Evolutionary conservation across 2,113 vertebrate genomes (phyloP).

Genomic region (Carollia perspicillata): DNA sequence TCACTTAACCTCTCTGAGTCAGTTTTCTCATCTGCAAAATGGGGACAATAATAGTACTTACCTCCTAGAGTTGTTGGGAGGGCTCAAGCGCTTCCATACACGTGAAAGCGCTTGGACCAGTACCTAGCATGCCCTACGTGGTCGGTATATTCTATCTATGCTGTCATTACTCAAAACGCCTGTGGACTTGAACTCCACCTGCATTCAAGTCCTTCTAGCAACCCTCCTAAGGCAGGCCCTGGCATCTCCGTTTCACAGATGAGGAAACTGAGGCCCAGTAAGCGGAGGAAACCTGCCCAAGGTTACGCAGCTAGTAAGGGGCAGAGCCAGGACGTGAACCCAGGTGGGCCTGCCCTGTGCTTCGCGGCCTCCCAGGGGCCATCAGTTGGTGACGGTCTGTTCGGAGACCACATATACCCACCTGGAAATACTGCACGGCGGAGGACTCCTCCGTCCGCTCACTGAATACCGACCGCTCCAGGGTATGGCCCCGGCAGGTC

Average conservation of each 20-base stretch:
- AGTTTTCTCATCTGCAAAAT: constrained; percentile 74
- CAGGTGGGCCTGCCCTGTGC: neutral
- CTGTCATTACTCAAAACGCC: neutral
- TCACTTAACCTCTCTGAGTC: constrained; percentile 74
- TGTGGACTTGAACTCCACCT: neutral
- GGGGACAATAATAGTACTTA: constrained; percentile 65
- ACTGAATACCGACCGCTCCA: constrained; percentile 92
- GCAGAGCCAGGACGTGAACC: constrained; percentile 3
- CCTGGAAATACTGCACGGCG: constrained; percentile 98
- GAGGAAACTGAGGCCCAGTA: constrained; percentile 54
- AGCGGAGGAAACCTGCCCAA: neutral
- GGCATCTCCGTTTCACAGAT: constrained; percentile 35
- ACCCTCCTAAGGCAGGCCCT: neutral
- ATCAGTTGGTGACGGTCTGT: rapidly evolving
- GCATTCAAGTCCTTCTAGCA: constrained; percentile 14
- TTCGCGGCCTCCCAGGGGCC: neutral
- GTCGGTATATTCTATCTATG: neutral
- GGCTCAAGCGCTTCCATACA: neutral
- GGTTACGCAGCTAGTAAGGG: neutral
- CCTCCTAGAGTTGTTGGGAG: constrained; percentile 50
- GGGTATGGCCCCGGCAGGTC: constrained; percentile 88
- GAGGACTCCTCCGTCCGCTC: constrained; percentile 97
- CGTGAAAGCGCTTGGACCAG: neutral
- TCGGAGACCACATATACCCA: constrained; percentile 49
- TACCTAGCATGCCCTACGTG: neutral